A percentile compares a stretch with the other conserved stretches of the same genome.
Evolutionary conservation across 2,113 vertebrate species (phyloP).

Genomic region (Setophaga petechia): DNA sequence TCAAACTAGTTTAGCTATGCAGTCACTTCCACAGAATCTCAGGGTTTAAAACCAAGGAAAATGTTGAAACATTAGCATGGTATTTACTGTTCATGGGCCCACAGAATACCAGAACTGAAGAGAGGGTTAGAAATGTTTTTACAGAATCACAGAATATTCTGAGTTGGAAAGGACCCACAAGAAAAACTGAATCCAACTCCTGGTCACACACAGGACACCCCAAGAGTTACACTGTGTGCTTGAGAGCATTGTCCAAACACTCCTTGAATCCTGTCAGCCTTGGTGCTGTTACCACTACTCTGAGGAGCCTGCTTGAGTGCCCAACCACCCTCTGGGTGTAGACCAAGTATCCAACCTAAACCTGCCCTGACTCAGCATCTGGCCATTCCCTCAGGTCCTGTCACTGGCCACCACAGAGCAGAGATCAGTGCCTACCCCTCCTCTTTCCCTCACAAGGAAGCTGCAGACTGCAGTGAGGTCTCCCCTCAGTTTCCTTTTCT

Average conservation of each 20-base stretch:
- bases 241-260: no score
- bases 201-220: no score
- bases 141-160: background rate
- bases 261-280: background rate
- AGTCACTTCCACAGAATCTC: background rate
- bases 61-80: background rate
- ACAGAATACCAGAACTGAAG: background rate
- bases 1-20: background rate
- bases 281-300: background rate
- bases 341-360: background rate
- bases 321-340: background rate
- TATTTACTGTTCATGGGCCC: background rate
- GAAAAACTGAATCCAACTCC: background rate
- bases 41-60: background rate
- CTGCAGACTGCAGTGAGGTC: background rate
- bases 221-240: background rate
- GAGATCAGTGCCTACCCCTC: background rate
- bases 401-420: background rate
- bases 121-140: background rate
- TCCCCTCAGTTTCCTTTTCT: background rate
- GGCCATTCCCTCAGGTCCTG: background rate
- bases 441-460: background rate
- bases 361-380: background rate
- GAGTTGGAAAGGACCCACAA: background rate
- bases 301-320: background rate